phyloP scores from a whole-genome alignment of 1,140 invertebrate genomes.

The Drosophila insularis region DNA sequence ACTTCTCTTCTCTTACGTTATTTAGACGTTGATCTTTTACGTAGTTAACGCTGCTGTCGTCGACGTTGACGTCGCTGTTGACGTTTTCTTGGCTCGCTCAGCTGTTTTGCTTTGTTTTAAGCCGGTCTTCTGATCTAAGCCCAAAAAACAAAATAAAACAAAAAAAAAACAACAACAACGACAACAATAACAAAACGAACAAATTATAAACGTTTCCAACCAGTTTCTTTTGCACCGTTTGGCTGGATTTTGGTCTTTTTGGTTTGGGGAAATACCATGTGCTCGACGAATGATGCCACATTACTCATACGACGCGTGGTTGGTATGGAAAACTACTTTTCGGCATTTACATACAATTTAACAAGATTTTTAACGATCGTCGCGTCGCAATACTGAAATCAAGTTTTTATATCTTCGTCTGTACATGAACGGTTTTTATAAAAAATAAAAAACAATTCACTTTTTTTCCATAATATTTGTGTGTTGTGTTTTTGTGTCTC shows the following conservation, averaged over 20 bases:
- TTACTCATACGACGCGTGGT: conserved; percentile 59
- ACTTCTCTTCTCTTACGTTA: conserved; percentile 7
- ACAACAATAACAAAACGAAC: not conserved
- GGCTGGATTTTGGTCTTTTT: conserved; percentile 5
- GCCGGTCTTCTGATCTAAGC: conserved; percentile 51
- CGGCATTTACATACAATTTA: conserved; percentile 29
- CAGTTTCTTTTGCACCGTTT: conserved; percentile 25
- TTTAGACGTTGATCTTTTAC: not conserved
- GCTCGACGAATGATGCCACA: conserved; percentile 19
- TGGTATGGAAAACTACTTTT: conserved; percentile 54
- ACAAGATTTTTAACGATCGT: conserved; percentile 32
- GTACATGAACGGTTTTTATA: conserved; percentile 7
- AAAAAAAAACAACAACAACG: conserved; percentile 6
- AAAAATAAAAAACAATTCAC: conserved; percentile 3
- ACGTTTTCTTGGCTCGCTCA: conserved; percentile 29
- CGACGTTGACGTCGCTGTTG: not conserved
- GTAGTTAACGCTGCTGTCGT: conserved; percentile 1
- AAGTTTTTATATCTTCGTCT: conserved; percentile 5
- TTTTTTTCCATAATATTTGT: conserved; percentile 12
- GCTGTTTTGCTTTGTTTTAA: conserved; percentile 53
- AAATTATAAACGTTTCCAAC: too few relatives aligned
- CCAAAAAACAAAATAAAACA: conserved; percentile 3
- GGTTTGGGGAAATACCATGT: conserved; percentile 34
- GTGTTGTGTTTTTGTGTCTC: conserved; percentile 11
- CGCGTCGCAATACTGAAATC: not conserved